phyloP scores from a whole-genome alignment of 1,140 invertebrate species.

The Lepidurus couesii region DNA sequence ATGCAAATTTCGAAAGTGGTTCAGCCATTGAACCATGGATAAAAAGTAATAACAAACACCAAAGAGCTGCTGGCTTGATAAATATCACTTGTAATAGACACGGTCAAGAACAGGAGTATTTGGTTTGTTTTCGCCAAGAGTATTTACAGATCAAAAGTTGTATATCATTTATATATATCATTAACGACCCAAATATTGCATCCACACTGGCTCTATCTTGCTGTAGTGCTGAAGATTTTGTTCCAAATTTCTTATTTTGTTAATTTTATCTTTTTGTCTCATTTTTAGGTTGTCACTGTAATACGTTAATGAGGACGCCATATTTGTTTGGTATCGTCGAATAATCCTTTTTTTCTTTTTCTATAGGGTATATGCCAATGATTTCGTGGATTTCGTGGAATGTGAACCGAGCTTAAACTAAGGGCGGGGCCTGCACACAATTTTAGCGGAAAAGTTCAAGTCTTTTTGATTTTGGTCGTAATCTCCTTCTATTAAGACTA shows the following conservation, averaged over 20 bases:
- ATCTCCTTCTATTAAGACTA: neutral
- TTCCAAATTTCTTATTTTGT: neutral
- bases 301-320: too few relatives aligned
- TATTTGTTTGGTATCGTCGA: too few relatives aligned
- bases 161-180: neutral
- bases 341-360: too few relatives aligned
- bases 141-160: neutral
- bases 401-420: too few relatives aligned
- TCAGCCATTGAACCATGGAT: neutral
- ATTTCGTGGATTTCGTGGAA: too few relatives aligned
- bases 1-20: neutral
- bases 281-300: too few relatives aligned
- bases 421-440: neutral
- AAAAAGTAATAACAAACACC: neutral
- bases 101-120: slow-evolving; percentile 12
- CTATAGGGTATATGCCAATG: too few relatives aligned
- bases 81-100: slow-evolving; percentile 19
- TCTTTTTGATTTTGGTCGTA: neutral
- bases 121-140: neutral
- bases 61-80: neutral
- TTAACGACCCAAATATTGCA: neutral
- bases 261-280: neutral
- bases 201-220: neutral
- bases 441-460: neutral
- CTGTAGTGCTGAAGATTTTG: neutral